Evolutionary conservation across 2,888 invertebrate species (phyloP).

Genomic region (Acleris sparsana): DNA sequence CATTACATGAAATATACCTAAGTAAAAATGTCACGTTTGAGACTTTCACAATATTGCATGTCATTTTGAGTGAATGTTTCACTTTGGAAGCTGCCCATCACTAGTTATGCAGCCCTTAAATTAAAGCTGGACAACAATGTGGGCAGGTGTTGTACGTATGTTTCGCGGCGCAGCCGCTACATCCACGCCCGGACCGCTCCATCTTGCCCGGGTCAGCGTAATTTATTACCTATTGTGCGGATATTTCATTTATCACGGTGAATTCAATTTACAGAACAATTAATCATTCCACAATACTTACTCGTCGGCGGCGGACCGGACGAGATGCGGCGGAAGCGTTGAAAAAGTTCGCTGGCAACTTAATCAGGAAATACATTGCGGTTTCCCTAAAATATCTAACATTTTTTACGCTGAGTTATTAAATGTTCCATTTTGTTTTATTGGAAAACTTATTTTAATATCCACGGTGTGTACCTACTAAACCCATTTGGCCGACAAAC

Average conservation of each 20-base stretch:
- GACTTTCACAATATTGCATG: no score
- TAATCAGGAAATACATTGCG: slow-evolving; percentile 48
- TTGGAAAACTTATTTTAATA: no score
- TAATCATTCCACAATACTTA: slow-evolving; percentile 82
- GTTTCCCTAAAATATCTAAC: slow-evolving; percentile 41
- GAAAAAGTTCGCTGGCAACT: slow-evolving; percentile 57
- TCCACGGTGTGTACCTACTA: no score
- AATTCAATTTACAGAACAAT: slow-evolving; percentile 83
- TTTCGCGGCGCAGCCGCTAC: slow-evolving; percentile 71
- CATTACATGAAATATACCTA: no score
- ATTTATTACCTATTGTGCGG: slow-evolving; percentile 83
- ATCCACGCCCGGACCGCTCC: slow-evolving; percentile 76
- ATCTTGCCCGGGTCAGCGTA: slow-evolving; percentile 81
- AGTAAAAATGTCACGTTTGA: no score
- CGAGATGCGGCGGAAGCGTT: slow-evolving; percentile 49
- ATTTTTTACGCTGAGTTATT: slow-evolving; percentile 12
- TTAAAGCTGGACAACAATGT: slow-evolving; percentile 57
- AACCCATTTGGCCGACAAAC: no score
- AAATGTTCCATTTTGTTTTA: background rate
- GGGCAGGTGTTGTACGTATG: slow-evolving; percentile 72
- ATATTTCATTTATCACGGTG: slow-evolving; percentile 84
- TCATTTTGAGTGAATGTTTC: no score
- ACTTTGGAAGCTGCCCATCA: no score
- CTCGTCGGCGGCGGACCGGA: slow-evolving; percentile 76
- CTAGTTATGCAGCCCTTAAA: slow-evolving; percentile 1